Conservation (phyloP, 2,888 invertebrate species). For the Gortyna flavago region DNA sequence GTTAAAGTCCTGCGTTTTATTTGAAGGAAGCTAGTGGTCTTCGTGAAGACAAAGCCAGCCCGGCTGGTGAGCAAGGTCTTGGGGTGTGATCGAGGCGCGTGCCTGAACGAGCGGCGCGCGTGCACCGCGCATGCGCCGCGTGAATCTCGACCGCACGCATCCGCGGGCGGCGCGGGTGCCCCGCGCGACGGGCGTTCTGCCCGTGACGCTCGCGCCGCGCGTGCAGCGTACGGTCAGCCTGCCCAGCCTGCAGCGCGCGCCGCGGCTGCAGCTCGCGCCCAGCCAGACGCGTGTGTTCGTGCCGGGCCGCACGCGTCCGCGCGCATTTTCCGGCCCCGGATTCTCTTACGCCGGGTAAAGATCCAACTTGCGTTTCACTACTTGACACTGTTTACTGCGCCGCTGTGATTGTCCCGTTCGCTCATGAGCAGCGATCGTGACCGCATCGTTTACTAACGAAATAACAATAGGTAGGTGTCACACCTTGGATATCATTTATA, state of each 20-base stretch:
- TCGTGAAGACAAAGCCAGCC: background rate
- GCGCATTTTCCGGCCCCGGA: background rate
- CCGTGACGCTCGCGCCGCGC: background rate
- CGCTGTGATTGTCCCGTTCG: too few species aligned
- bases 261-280: background rate
- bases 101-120: constrained; percentile 11
- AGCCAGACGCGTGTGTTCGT: background rate
- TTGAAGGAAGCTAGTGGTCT: constrained; percentile 21
- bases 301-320: constrained; percentile 1
- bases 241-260: background rate
- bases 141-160: constrained; percentile 30
- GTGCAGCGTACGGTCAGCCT: background rate
- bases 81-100: constrained; percentile 7
- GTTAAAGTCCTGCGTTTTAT: constrained; percentile 13
- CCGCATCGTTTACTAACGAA: background rate
- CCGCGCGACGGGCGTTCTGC: constrained; percentile 1
- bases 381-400: background rate
- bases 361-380: background rate
- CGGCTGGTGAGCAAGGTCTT: constrained; percentile 6
- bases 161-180: constrained; percentile 33
- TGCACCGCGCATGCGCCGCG: constrained; percentile 46
- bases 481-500: background rate
- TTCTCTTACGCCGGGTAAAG: constrained; percentile 7
- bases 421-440: background rate
- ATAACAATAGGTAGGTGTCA: background rate